A percentile compares a stretch with the other conserved stretches of the same genome.
These are phyloP conservation scores for Ashinkailepas kermadecensis DNA, from an alignment of 2,888 invertebrate species.

Conservation along the genomic window DNA sequence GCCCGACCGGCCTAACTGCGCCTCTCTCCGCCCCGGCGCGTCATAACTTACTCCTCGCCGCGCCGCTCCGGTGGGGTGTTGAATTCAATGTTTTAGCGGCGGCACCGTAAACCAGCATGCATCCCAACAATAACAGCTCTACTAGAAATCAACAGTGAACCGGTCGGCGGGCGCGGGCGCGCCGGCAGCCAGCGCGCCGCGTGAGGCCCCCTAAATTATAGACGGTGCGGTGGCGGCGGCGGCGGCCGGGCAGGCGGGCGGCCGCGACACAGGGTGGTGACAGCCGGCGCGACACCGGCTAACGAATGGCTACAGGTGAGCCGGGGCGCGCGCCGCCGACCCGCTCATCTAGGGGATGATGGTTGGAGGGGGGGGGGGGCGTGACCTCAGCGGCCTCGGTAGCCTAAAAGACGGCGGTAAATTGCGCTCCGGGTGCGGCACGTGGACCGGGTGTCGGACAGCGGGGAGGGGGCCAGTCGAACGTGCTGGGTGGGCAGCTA, in stretches of 20 bases:
- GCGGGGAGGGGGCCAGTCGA: too few species aligned
- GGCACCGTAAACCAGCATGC: conserved; percentile 12
- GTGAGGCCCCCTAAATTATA: conserved; percentile 15
- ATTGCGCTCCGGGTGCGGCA: neutral
- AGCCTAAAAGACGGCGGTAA: neutral
- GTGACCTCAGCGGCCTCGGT: neutral
- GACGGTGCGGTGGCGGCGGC: neutral
- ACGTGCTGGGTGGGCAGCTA: too few species aligned
- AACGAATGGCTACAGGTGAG: conserved; percentile 6
- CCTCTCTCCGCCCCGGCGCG: too few species aligned
- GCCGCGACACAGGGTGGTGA: conserved; percentile 1
- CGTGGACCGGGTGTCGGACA: neutral
- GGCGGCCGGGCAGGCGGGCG: neutral
- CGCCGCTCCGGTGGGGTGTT: neutral
- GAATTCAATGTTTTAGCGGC: conserved; percentile 21
- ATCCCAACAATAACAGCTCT: conserved; percentile 21
- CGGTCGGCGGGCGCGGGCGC: neutral
- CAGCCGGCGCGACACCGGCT: conserved; percentile 16
- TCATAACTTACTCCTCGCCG: neutral
- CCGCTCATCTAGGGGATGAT: neutral
- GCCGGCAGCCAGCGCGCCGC: neutral
- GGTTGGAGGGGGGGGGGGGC: neutral
- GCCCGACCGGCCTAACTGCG: too few species aligned
- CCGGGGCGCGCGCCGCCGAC: neutral
- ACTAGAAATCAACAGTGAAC: conserved; percentile 19